phyloP scores from a whole-genome alignment of 2,797 vertebrate species.

The Crenichthys baileyi region DNA sequence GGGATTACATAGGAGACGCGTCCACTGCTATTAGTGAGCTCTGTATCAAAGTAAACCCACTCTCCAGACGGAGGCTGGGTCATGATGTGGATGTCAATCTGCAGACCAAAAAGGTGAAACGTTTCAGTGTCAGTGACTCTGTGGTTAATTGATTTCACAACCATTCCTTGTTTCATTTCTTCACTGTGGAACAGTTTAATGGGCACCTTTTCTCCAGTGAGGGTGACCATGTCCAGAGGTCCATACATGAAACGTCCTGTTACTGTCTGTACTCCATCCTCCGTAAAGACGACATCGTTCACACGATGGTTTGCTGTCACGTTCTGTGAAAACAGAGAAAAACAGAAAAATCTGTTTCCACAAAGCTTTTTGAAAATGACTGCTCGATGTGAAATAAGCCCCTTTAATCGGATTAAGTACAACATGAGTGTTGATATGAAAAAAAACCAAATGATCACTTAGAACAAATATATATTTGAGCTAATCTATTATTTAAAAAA shows the following conservation, averaged over 20 bases:
- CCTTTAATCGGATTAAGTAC: not conserved
- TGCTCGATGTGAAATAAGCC: not conserved
- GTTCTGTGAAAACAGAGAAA: conserved; percentile 78
- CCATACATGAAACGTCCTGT: conserved; percentile 97
- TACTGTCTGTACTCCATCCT: conserved; percentile 90
- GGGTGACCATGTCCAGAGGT: conserved; percentile 96
- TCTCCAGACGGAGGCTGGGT: conserved; percentile 94
- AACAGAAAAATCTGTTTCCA: conserved; percentile 13
- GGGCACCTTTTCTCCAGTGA: conserved; percentile 94
- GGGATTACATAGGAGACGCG: conserved; percentile 90
- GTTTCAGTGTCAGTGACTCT: not conserved
- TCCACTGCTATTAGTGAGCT: conserved; percentile 95
- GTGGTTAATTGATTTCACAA: not conserved
- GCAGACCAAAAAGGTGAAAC: not conserved
- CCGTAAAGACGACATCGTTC: conserved; percentile 90
- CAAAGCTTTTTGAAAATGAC: not conserved
- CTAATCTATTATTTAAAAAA: not conserved
- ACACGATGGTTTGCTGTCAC: conserved; percentile 96
- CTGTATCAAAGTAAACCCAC: conserved; percentile 93
- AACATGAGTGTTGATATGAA: not conserved
- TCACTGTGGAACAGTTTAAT: not conserved
- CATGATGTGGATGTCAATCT: conserved; percentile 99
- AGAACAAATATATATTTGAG: too few species aligned
- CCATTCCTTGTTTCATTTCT: not conserved
- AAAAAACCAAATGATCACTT: not conserved